Evolutionary conservation across 2,113 vertebrate genomes (phyloP), one percentile per base, ranked within the genome.

Genomic region (Merops nubicus): DNA sequence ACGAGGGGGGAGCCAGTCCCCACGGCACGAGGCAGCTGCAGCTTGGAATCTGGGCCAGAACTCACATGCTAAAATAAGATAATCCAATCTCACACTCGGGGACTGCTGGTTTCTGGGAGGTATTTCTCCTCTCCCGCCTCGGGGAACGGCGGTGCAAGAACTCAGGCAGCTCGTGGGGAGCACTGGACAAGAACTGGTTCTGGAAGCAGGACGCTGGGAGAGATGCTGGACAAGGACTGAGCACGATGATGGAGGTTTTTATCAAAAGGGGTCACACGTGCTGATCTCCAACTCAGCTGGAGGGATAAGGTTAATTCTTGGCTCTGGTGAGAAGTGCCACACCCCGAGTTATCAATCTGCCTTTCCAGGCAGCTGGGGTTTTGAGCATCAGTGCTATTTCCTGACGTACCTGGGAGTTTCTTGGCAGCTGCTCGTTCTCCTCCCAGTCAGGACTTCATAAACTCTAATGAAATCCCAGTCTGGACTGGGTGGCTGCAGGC

Each of bases 241-340:
- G 7, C 1, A 12, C 47, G 54, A 8, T 20, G 26, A 43, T 6
- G 73, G 57, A 42, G 19, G 13, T 33, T 50, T 34, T 40, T 68
- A 34, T 60, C 0, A 1, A 53, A 42, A 40, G 31, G 48, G 48
- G 8, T 53, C 15, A 21, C 43, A 57, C 2, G 0, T 50, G 9
- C 26, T 8, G 16, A 34, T 47, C 54, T 48, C 15, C 29, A n/a
- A 38, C 31, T 14, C 14, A 29, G 2, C 42, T 18, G 4, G 38
- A 45, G 38, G 3, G 18, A n/a, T 40, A 26, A 14, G 28, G 64
- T 64, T 57, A 45, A 65, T 72, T 82, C 34, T 28, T 34, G 42
- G 42, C 36, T 56, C 29, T 42, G 25, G 22, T 16, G 54, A 56
- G 50, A 51, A 34, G 33, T 18, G 57, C 57, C 85, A 33, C 45